phyloP scores from a whole-genome alignment of 2,113 vertebrate species.

The Sylvietta virens region DNA sequence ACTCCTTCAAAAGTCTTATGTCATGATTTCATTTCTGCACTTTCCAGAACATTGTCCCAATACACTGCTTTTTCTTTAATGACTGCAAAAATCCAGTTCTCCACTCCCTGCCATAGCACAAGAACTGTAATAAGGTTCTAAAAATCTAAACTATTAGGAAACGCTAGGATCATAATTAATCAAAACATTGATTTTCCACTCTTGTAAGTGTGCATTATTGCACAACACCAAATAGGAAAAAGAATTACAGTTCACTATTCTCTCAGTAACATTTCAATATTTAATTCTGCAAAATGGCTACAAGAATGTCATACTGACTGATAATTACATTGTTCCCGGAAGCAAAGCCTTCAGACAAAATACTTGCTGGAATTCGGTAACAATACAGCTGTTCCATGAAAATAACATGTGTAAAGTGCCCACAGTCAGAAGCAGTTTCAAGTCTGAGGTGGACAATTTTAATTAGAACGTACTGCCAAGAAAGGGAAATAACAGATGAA shows the following conservation, averaged over 20 bases:
- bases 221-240: neutral
- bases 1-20: neutral
- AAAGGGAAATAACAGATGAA: neutral
- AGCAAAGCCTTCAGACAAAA: neutral
- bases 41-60: neutral
- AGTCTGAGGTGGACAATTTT: neutral
- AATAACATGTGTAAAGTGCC: neutral
- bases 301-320: neutral
- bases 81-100: neutral
- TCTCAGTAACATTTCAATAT: neutral
- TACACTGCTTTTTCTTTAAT: neutral
- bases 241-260: neutral
- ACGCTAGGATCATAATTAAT: neutral
- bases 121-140: neutral
- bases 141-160: neutral
- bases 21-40: neutral
- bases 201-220: neutral
- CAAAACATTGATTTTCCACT: neutral
- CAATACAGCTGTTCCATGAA: neutral
- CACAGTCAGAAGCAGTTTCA: neutral
- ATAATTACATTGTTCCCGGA: neutral
- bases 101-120: accelerated
- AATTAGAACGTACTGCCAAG: neutral
- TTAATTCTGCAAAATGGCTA: neutral
- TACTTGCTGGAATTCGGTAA: neutral